Conservation (phyloP, 2,888 invertebrate genomes). For the Polydrusus cervinus region DNA sequence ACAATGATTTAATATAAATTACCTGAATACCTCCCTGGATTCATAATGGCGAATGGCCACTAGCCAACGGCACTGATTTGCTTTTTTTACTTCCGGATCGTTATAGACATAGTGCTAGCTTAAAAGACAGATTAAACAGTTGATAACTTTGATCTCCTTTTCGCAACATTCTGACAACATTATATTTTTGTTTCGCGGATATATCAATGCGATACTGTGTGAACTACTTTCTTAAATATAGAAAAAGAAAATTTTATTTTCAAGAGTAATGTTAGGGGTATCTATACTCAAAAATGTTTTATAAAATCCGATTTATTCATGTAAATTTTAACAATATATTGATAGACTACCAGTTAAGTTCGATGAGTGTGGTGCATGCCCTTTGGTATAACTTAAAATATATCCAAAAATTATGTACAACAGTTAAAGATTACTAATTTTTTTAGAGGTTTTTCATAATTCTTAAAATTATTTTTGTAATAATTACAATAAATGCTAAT, state of each 20-base stretch:
- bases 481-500: no score
- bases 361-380: no score
- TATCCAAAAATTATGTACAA: no score
- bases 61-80: slow-evolving; percentile 47
- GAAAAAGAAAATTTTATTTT: background rate
- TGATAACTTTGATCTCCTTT: slow-evolving; percentile 22
- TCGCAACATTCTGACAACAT: slow-evolving; percentile 4
- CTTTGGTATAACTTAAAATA: background rate
- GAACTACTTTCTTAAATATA: slow-evolving; percentile 19
- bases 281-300: background rate
- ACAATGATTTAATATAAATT: background rate
- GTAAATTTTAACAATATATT: no score
- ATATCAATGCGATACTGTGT: background rate
- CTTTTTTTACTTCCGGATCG: slow-evolving; percentile 62
- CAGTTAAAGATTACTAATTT: background rate
- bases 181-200: background rate
- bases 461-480: no score
- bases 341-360: no score
- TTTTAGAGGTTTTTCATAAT: no score
- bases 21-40: slow-evolving; percentile 10
- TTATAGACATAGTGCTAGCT: slow-evolving; percentile 26
- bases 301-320: no score
- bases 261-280: background rate
- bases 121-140: slow-evolving; percentile 34
- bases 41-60: slow-evolving; percentile 59